Evolutionary conservation across 1,140 invertebrate genomes (phyloP), one percentile per base, ranked within the genome.

Genomic region (Sitophilus oryzae): DNA sequence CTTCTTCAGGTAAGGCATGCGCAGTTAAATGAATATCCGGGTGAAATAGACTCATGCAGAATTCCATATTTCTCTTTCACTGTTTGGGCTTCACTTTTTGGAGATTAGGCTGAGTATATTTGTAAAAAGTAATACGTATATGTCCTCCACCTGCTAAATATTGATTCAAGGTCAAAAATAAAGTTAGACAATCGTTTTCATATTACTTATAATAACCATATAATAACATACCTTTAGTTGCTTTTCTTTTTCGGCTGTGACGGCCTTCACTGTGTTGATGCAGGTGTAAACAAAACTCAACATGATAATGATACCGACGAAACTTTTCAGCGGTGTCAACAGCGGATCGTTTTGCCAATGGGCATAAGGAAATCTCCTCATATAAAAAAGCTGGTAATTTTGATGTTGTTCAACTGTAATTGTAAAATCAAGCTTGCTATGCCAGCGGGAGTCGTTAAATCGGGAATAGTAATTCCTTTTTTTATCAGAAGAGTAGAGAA

Each of bases 251-350:
- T 84, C 81, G 0, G 70, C 70, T 3, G 81, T 80, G 25, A 83
- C 77, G 43, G 77, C 76, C 66, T 84, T 89, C 5, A 89, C 83
- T 20, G 87, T 85, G 66, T 89, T 87, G 6, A 89, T 84, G 50
- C 83, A 82, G 0, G 88, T 82, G 68, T 88, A 85, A 1, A 86
- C 79, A 64, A 88, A 89, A 64, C 84, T 86, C 1, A 91, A 67
- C 75, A 90, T 79, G 46, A 91, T 81, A 42, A 93, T 54, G 50
- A 91, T 73, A 0, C 86, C 85, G 44, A 91, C 79, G 62, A 88
- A 83, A 52, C 77, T 74, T 63, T 85, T 79, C 38, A 86, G 67
- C n/a, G 81, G 81, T 43, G 80, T 72, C 16, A 86, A 64, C 50
- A 91, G 75, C 9, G 78, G 76, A 69, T 93, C 90, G 51, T 80